A percentile compares a stretch with the other conserved stretches of the same genome.
Evolutionary conservation across 2,797 vertebrate species (phyloP).

Genomic region (Rhodeus uyekii): DNA sequence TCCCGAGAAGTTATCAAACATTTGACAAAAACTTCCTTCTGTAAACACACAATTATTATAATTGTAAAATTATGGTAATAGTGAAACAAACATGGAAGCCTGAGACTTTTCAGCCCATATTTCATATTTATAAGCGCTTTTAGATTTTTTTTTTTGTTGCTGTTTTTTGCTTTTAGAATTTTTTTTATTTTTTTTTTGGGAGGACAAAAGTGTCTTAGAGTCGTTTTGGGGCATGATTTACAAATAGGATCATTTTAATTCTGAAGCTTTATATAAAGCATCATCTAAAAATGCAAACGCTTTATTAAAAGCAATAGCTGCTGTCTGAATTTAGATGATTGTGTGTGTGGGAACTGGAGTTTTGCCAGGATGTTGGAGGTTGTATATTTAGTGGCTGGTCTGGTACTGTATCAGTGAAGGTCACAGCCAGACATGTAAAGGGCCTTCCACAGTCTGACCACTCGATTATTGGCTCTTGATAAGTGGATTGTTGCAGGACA

Average conservation of each 20-base stretch:
- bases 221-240: too few species aligned
- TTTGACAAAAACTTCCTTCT: too few species aligned
- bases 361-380: conserved; percentile 26
- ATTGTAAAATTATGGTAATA: too few species aligned
- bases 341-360: conserved; percentile 41
- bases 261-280: background rate
- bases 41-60: too few species aligned
- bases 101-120: background rate
- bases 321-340: conserved; percentile 1
- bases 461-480: conserved; percentile 35
- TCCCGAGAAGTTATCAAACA: too few species aligned
- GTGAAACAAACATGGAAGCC: background rate
- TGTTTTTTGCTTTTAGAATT: too few species aligned
- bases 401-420: conserved; percentile 45
- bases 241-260: too few species aligned
- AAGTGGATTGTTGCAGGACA: conserved; percentile 7
- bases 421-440: conserved; percentile 29
- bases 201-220: too few species aligned
- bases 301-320: background rate
- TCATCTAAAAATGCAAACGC: background rate
- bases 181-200: too few species aligned
- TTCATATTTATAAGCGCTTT: too few species aligned
- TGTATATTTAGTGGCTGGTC: conserved; percentile 48
- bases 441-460: conserved; percentile 11
- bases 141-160: too few species aligned